Percentiles rank a stretch among this genome's conserved stretches.
These are phyloP conservation scores for Hepsetus odoe DNA, from an alignment of 2,113 vertebrate species.

Conservation along the genomic window DNA sequence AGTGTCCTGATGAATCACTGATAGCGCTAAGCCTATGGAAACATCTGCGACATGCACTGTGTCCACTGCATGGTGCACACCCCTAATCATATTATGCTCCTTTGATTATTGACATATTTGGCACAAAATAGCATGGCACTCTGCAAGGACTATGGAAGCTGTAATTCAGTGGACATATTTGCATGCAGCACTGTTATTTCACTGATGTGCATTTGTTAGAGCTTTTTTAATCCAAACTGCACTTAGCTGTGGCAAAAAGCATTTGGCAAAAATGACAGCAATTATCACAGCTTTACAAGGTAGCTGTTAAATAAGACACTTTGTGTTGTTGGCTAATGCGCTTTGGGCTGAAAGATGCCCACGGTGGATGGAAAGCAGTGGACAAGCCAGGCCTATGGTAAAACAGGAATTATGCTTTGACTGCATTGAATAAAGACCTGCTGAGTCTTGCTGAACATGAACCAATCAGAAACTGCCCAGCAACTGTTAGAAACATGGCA, in stretches of 20 bases:
- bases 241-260: background rate
- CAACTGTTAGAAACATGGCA: conserved; percentile 13
- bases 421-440: background rate
- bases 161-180: background rate
- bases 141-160: background rate
- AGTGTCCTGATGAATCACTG: conserved; percentile 38
- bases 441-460: background rate
- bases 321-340: background rate
- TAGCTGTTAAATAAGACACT: conserved; percentile 24
- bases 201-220: background rate
- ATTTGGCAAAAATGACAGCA: background rate
- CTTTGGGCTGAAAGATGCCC: conserved; percentile 4
- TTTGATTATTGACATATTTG: conserved; percentile 1
- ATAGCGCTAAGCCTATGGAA: conserved; percentile 28
- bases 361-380: conserved; percentile 18
- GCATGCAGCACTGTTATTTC: background rate
- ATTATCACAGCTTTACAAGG: conserved; percentile 14
- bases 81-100: background rate
- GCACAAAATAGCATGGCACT: background rate
- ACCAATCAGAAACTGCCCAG: background rate
- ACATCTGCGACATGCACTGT: conserved; percentile 1
- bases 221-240: conserved; percentile 12
- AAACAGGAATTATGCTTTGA: conserved; percentile 14
- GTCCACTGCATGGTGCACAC: background rate
- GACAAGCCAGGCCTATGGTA: background rate